phyloP scores from a whole-genome alignment of 1,140 invertebrate species.

The Penaeus indicus region DNA sequence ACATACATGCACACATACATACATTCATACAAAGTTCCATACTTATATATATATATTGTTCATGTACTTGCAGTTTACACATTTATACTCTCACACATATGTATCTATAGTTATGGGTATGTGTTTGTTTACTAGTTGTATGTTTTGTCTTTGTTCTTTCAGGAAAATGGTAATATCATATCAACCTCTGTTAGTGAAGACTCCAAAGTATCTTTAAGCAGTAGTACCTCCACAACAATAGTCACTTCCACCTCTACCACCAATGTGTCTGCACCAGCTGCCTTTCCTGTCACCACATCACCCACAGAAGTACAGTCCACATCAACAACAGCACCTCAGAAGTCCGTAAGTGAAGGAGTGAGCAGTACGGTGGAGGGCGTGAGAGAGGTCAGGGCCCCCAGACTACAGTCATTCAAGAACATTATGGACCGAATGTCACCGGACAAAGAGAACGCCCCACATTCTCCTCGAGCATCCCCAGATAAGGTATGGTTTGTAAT shows the following conservation, averaged over 20 bases:
- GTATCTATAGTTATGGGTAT: not conserved
- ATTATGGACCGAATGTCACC: conserved; percentile 65
- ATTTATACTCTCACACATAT: not conserved
- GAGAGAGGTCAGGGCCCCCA: conserved; percentile 53
- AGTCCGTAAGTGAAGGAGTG: not conserved
- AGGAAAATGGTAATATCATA: conserved; percentile 45
- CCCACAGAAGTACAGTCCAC: conserved; percentile 37
- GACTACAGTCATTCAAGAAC: conserved; percentile 62
- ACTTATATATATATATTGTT: too few species aligned
- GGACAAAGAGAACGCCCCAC: conserved; percentile 52
- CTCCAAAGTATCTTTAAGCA: conserved; percentile 27
- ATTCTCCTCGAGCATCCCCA: conserved; percentile 39
- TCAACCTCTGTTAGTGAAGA: conserved; percentile 24
- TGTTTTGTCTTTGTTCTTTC: not conserved
- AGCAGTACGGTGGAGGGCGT: conserved; percentile 35
- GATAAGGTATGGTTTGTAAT: conserved; percentile 36
- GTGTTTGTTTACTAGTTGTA: not conserved
- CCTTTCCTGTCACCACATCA: conserved; percentile 25
- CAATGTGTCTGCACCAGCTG: conserved; percentile 34
- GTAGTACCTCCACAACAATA: conserved; percentile 23
- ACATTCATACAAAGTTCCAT: too few species aligned
- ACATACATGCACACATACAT: too few species aligned
- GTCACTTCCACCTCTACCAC: conserved; percentile 3
- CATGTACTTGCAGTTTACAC: too few species aligned
- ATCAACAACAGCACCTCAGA: not conserved